Conservation (phyloP, 1,140 invertebrate species). For the Nilaparvata lugens region DNA sequence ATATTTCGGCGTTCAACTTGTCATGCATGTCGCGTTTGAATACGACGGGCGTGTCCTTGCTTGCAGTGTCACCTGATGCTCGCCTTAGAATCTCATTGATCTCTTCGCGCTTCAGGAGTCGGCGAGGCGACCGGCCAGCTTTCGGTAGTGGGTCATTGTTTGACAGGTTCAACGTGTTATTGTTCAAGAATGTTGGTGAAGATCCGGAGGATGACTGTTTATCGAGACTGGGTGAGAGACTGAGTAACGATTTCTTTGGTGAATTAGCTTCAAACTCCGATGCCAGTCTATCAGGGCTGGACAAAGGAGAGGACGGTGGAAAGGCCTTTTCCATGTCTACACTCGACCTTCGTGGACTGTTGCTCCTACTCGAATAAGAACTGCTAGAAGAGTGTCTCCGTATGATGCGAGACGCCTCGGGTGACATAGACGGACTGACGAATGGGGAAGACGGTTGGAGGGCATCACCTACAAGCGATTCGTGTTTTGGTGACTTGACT, state of each 20-base stretch:
- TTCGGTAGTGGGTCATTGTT: background rate
- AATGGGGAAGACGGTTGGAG: conserved; percentile 31
- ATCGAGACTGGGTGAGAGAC: background rate
- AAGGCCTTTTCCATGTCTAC: conserved; percentile 9
- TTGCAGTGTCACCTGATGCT: background rate
- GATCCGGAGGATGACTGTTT: background rate
- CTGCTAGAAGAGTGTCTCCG: conserved; percentile 65
- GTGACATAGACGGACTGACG: conserved; percentile 39
- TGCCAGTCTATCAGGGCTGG: background rate
- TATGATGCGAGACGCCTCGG: conserved; percentile 68
- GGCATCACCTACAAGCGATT: conserved; percentile 24
- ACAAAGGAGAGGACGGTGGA: background rate
- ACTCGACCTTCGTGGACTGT: conserved; percentile 35
- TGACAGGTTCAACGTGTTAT: background rate
- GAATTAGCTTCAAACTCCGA: background rate
- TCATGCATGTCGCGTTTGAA: background rate
- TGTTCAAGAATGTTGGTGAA: background rate
- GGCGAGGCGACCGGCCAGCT: background rate
- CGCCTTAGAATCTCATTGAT: background rate
- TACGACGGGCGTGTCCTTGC: background rate
- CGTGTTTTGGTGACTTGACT: background rate
- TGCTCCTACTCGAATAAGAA: conserved; percentile 63
- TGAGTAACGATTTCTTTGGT: background rate
- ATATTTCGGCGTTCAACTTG: background rate
- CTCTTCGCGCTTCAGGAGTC: background rate